Conservation (phyloP, 2,888 invertebrate genomes). For the Lithophane semibrunnea region DNA sequence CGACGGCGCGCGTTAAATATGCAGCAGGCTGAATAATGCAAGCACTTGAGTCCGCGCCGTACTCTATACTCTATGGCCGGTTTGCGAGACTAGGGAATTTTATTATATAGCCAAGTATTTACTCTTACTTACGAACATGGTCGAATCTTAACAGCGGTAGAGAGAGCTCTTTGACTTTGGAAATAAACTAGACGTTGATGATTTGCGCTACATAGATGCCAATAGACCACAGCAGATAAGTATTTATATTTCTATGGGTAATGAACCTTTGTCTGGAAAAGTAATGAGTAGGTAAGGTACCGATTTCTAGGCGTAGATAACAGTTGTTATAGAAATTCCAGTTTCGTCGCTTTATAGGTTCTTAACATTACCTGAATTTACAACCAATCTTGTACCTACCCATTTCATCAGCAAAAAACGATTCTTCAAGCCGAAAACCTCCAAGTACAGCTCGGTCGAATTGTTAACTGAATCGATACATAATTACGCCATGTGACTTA, state of each 20-base stretch:
- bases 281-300: not conserved
- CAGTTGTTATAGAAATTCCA: not conserved
- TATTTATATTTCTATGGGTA: too few species aligned
- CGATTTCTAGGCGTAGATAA: too few species aligned
- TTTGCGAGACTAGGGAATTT: constrained; percentile 59
- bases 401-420: not conserved
- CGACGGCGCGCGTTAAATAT: constrained; percentile 74
- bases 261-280: too few species aligned
- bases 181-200: not conserved
- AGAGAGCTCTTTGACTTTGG: not conserved
- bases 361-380: not conserved
- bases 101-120: constrained; percentile 63
- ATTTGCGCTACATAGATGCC: not conserved
- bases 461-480: constrained; percentile 47
- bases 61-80: constrained; percentile 50
- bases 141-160: constrained; percentile 3
- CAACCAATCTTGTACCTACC: not conserved
- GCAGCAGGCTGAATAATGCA: constrained; percentile 80
- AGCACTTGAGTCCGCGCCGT: constrained; percentile 63
- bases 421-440: not conserved
- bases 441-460: constrained; percentile 12
- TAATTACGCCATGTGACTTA: constrained; percentile 31
- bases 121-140: constrained; percentile 51
- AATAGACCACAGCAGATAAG: not conserved
- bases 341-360: not conserved